Base-by-base conservation (phyloP, 2,797 vertebrate species). In the Tolypeutes matacus region DNA sequence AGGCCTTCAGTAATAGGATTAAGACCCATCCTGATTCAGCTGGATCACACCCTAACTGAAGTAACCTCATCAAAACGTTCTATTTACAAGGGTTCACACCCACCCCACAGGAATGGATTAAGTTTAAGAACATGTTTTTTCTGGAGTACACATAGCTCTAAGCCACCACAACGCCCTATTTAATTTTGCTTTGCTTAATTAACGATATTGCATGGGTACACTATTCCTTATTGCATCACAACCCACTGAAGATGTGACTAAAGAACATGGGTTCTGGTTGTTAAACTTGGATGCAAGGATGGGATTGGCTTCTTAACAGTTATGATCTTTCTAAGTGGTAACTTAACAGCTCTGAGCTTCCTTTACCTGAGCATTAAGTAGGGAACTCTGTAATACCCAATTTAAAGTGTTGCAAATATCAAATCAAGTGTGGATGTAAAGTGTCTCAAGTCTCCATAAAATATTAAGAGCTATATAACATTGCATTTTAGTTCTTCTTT, bases 101-200 rank as follows among this genome's bases (percentile, higher is more conserved):
- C 17, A 56, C 53, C 53, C 53, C 17, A 56, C 53, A 56, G 53
- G 53, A 21, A 56, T 56, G 53, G 53, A 56, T 56, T 56, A 56
- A 20, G 4, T 56, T 56, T n/a, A n/a, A n/a, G n/a, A n/a, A n/a
- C n/a, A n/a, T n/a, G n/a, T n/a, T n/a, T n/a, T n/a, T n/a, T n/a
- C 20, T 2, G 20, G 53, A 56, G 53, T 56, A 56, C 53, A 56
- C 53, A 6, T 56, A 56, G 53, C 18, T 56, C 53, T 4, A 20
- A 20, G 53, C 53, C 18, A 56, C 53, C 53, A 20, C 53, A 56
- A 20, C 3, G 6, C 53, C 53, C 53, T 56, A 56, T 56, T 83
- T 36, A 80, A 65, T 53, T 85, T 75, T 89, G 46, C 15, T 62
- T 80, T 67, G 64, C 34, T 67, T 91, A 91, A 89, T 65, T 67